Conservation (phyloP, 2,797 vertebrate species). For the Enteromius viviparus region DNA sequence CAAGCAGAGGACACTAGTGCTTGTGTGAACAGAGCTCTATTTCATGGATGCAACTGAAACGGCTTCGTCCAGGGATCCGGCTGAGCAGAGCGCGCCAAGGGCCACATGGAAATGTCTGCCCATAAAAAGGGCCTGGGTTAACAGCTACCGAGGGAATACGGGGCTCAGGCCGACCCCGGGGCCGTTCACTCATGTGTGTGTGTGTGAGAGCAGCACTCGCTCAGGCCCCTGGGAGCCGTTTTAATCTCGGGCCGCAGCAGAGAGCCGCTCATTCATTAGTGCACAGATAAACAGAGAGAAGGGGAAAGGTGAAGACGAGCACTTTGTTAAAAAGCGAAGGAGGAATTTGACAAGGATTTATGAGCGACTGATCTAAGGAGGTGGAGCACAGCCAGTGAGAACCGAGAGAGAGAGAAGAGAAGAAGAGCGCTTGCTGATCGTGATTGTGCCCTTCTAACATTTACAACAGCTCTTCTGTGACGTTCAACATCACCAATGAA, state of each 20-base stretch:
- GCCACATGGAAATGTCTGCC: conserved; percentile 62
- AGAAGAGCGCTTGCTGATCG: conserved; percentile 44
- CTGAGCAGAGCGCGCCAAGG: conserved; percentile 3
- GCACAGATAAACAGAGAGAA: conserved; percentile 64
- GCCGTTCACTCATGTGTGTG: conserved; percentile 10
- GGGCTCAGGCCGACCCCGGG: conserved; percentile 28
- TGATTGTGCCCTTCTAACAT: neutral
- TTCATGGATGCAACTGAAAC: conserved; percentile 64
- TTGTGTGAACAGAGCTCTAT: neutral
- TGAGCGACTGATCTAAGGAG: conserved; percentile 70
- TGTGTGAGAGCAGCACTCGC: conserved; percentile 59
- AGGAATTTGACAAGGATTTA: conserved; percentile 78
- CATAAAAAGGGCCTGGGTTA: conserved; percentile 71
- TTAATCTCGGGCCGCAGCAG: conserved; percentile 70
- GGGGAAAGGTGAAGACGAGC: conserved; percentile 58
- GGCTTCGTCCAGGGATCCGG: conserved; percentile 15
- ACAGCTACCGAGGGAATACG: conserved; percentile 74
- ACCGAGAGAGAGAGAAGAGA: conserved; percentile 23
- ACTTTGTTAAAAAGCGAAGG: conserved; percentile 68
- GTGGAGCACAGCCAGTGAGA: conserved; percentile 38
- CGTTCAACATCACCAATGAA: neutral
- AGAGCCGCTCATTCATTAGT: conserved; percentile 76
- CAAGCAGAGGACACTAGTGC: neutral
- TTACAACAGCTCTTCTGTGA: neutral
- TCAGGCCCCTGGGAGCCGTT: conserved; percentile 70